Evolutionary conservation across 1,140 invertebrate species (phyloP).

Genomic region (Eufriesea mexicana): DNA sequence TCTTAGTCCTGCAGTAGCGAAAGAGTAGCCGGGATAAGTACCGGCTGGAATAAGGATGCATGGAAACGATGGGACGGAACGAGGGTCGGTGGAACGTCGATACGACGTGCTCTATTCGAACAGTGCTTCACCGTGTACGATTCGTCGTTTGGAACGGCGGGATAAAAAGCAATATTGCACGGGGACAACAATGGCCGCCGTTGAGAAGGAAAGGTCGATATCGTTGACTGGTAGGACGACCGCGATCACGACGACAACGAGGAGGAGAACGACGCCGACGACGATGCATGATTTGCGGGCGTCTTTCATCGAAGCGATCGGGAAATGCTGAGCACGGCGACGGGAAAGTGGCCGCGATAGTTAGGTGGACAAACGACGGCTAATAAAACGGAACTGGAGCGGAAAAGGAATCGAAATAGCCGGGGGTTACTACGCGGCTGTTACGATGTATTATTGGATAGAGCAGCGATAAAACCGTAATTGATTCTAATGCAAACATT

Average conservation of each 20-base stretch:
- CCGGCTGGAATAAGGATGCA: neutral
- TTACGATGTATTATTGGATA: slow-evolving; percentile 27
- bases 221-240: slow-evolving; percentile 6
- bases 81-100: neutral
- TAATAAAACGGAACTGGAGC: slow-evolving; percentile 42
- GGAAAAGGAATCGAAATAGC: slow-evolving; percentile 37
- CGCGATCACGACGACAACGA: neutral
- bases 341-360: slow-evolving; percentile 35
- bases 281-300: slow-evolving; percentile 37
- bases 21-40: slow-evolving; percentile 2
- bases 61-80: neutral
- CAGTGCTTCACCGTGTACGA: neutral
- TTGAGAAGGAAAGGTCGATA: slow-evolving; percentile 39
- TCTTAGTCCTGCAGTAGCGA: neutral
- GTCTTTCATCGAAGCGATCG: slow-evolving; percentile 32
- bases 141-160: neutral
- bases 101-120: neutral
- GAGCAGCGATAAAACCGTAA: slow-evolving; percentile 37
- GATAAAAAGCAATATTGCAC: slow-evolving; percentile 25
- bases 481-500: slow-evolving; percentile 46
- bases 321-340: slow-evolving; percentile 29
- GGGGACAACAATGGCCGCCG: neutral
- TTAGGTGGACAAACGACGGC: slow-evolving; percentile 39
- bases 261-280: neutral
- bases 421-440: slow-evolving; percentile 15